A percentile compares a stretch with the other conserved stretches of the same genome.
Conservation (phyloP, 1,140 invertebrate species). For the Eupristina koningsbergeri region DNA sequence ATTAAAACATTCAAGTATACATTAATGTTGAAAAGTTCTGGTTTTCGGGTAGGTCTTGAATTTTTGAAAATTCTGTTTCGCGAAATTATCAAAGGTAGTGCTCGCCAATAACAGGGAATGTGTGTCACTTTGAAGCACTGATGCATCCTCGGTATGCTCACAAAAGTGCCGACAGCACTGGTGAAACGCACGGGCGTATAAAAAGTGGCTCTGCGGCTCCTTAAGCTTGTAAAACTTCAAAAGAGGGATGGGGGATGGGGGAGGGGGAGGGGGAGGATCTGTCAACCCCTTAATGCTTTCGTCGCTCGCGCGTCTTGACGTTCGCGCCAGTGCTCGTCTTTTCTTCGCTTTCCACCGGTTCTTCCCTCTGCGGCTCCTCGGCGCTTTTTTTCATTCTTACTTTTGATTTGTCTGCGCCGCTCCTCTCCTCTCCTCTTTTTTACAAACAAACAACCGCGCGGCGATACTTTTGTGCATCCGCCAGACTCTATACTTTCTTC, state of each 20-base stretch:
- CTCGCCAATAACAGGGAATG: neutral
- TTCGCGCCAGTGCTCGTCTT: conserved; percentile 30
- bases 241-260: neutral
- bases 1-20: neutral
- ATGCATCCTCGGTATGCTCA: conserved; percentile 13
- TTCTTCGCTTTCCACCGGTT: conserved; percentile 36
- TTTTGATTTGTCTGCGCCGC: conserved; percentile 42
- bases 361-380: neutral
- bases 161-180: conserved; percentile 25
- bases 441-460: conserved; percentile 21
- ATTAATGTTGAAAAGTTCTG: neutral
- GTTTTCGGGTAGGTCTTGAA: neutral
- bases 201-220: conserved; percentile 28
- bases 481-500: conserved; percentile 46
- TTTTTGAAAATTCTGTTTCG: neutral
- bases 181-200: conserved; percentile 7
- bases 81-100: neutral
- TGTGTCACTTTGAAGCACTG: conserved; percentile 25
- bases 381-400: conserved; percentile 39
- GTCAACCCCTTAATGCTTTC: conserved; percentile 44
- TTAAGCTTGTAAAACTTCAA: conserved; percentile 37
- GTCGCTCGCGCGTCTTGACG: conserved; percentile 30
- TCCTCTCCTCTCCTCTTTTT: conserved; percentile 16
- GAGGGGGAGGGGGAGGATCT: neutral
- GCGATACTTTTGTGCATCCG: conserved; percentile 44